Conservation (phyloP, 2,888 invertebrate species). For the Reticulitermes lucifugus region DNA sequence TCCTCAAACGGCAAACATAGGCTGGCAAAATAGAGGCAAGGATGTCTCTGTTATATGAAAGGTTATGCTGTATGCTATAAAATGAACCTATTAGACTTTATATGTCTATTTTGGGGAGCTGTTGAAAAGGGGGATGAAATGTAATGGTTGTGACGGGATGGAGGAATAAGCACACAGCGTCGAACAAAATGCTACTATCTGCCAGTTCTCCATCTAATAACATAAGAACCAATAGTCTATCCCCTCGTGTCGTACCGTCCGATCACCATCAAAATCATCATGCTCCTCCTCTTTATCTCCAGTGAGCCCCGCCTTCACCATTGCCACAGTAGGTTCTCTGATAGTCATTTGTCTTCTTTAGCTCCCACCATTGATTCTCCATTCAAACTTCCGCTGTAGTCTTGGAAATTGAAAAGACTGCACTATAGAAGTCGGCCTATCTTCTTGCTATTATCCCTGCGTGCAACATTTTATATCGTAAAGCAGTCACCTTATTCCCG, state of each 20-base stretch:
- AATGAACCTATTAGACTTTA: slow-evolving; percentile 12
- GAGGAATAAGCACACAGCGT: background rate
- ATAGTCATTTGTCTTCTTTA: slow-evolving; percentile 40
- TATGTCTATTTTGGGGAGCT: background rate
- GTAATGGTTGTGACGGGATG: background rate
- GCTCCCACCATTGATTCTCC: slow-evolving; percentile 44
- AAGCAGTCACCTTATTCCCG: background rate
- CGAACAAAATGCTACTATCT: background rate
- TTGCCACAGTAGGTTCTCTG: background rate
- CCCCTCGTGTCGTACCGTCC: background rate
- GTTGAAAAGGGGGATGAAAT: background rate
- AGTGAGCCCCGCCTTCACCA: slow-evolving; percentile 3
- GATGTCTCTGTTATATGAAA: background rate
- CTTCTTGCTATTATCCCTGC: background rate
- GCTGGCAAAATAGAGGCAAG: background rate
- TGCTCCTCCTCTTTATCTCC: background rate
- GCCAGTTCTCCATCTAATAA: background rate
- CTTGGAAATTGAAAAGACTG: background rate
- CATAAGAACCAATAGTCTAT: background rate
- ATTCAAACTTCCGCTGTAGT: slow-evolving; percentile 37
- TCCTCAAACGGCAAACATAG: background rate
- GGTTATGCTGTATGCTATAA: slow-evolving; percentile 10
- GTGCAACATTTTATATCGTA: background rate
- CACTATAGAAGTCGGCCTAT: too few species aligned
- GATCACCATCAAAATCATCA: slow-evolving; percentile 11